Evolutionary conservation across 2,113 vertebrate genomes (phyloP).

Genomic region (Xiphophorus hellerii): DNA sequence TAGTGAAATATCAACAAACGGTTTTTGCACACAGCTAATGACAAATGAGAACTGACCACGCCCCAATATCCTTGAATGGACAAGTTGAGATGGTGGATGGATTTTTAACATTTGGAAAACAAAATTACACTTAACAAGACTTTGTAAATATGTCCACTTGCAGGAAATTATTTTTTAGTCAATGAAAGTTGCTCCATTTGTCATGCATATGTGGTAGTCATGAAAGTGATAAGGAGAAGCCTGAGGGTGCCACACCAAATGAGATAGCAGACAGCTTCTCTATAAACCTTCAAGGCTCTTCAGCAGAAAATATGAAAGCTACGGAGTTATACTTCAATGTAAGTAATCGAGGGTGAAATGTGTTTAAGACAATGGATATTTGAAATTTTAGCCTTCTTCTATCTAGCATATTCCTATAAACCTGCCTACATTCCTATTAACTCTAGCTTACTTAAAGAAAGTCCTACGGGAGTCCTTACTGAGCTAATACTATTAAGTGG

Average conservation of each 20-base stretch:
- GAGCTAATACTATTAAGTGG: conserved; percentile 35
- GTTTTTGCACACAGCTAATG: no score
- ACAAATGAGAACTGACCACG: no score
- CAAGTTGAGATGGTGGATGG: no score
- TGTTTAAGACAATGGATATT: background rate
- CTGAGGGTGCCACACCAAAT: background rate
- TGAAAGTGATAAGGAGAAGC: background rate
- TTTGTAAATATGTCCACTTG: background rate
- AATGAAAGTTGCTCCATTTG: no score
- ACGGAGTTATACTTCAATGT: background rate
- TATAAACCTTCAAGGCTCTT: background rate
- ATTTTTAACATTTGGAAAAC: background rate
- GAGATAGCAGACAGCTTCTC: background rate
- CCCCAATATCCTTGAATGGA: no score
- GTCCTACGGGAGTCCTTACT: background rate
- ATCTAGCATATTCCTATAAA: background rate
- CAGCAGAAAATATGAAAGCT: background rate
- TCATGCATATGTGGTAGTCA: background rate
- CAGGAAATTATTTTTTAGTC: no score
- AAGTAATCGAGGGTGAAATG: background rate
- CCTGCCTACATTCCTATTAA: background rate
- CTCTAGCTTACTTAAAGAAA: background rate
- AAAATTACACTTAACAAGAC: background rate
- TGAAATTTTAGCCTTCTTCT: background rate
- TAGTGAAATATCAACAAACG: no score